Evolutionary conservation across 2,888 invertebrate genomes (phyloP), one percentile per base, ranked within the genome.

Genomic region (Homarus gammarus): DNA sequence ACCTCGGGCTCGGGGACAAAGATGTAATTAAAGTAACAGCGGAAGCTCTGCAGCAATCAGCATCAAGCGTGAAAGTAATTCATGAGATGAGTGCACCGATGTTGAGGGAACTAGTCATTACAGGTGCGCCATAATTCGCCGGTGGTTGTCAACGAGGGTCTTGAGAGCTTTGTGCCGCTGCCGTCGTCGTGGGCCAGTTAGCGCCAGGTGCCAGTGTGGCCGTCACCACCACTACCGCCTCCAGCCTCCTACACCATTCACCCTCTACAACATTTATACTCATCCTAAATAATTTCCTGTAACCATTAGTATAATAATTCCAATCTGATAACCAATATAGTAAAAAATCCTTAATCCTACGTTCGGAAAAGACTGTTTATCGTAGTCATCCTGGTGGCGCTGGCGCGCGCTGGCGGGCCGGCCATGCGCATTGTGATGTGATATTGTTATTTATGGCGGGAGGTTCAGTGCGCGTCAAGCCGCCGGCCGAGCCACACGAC

Each of bases 361-460:
- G 64, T 88, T 64, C 84, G 84, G 83, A 75, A 75, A 75, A 83
- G 70, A 61, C 64, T 68, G 70, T 83, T 88, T 75, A 83, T 78
- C 77, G 84, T 84, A 83, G 84, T 84, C 64, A 77, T 88, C 84
- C 70, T 56, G 84, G 89, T 61, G 89, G 89, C 84, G 79, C 75
- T 61, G 84, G 89, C 89, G 84, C 89, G 84, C 51, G 72, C 79
- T 44, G 84, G 72, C 81, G 84, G 89, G 38, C 89, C 40, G 78
- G 89, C 84, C 89, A 89, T 89, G 89, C 89, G 89, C 89, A 84
- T 84, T 89, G 89, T 81, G 89, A 89, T 84, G 89, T 89, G 89
- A 84, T 89, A 84, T 89, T 89, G 89, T 89, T 89, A 89, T 89
- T 89, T 89, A 89, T 89, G 89, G 89, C 89, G 89, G 89, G 73